A percentile compares a stretch with the other conserved stretches of the same genome.
These are phyloP conservation scores for Dendropsophus ebraccatus DNA, from an alignment of 2,113 vertebrate genomes.

Conservation along the genomic window DNA sequence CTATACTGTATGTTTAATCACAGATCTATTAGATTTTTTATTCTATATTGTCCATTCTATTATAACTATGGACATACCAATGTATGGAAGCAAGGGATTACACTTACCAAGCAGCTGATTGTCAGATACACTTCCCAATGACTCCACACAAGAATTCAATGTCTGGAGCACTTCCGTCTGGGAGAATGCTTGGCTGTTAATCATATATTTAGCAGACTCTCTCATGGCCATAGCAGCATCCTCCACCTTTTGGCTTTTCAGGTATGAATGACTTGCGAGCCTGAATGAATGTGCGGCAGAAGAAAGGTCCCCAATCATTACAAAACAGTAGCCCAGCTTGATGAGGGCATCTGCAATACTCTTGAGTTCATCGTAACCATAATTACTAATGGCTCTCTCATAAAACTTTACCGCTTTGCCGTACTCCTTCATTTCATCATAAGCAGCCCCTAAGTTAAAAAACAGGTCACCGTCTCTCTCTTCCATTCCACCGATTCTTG, in stretches of 20 bases:
- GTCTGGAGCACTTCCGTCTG: neutral
- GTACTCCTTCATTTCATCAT: conserved; percentile 45
- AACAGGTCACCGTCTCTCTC: neutral
- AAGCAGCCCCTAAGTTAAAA: conserved; percentile 50
- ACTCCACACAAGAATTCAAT: conserved; percentile 9
- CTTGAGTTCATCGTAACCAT: neutral
- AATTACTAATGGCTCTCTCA: conserved; percentile 37
- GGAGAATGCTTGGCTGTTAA: conserved; percentile 24
- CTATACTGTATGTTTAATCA: no score
- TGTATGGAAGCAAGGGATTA: no score
- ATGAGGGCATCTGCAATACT: conserved; percentile 15
- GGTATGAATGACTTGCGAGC: conserved; percentile 35
- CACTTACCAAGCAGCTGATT: conserved; percentile 33
- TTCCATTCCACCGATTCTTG: neutral
- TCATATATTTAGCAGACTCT: conserved; percentile 20
- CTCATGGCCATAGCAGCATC: conserved; percentile 53
- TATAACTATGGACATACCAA: no score
- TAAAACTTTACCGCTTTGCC: conserved; percentile 43
- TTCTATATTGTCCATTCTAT: no score
- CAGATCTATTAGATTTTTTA: no score
- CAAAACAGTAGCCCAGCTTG: neutral
- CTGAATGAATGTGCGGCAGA: conserved; percentile 46
- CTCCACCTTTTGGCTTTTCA: conserved; percentile 47
- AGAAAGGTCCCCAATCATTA: neutral
- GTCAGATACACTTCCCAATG: neutral